Evolutionary conservation across 2,797 vertebrate genomes (phyloP).

Genomic region (Parambassis ranga): DNA sequence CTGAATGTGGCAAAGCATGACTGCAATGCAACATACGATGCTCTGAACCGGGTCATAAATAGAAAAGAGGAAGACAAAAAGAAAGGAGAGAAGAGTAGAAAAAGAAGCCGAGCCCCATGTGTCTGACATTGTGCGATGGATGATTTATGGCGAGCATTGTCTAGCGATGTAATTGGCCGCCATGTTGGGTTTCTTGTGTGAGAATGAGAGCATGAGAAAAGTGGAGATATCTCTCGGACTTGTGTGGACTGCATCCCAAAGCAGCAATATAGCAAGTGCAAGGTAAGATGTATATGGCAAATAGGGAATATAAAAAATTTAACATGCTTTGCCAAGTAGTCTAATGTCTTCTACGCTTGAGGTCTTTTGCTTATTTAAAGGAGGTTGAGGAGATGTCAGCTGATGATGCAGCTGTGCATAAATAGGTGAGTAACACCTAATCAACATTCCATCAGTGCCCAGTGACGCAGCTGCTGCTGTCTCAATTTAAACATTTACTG

Average conservation of each 20-base stretch:
- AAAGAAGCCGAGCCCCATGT: constrained; percentile 55
- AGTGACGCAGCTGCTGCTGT: not conserved
- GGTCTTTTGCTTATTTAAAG: not conserved
- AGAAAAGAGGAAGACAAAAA: constrained; percentile 46
- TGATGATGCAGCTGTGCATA: constrained; percentile 13
- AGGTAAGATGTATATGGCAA: too few relatives aligned
- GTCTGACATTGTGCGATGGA: constrained; percentile 72
- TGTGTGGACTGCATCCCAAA: constrained; percentile 37
- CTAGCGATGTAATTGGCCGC: constrained; percentile 74
- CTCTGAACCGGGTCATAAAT: constrained; percentile 33
- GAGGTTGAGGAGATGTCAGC: not conserved
- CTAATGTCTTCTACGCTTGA: not conserved
- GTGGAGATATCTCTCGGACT: constrained; percentile 41
- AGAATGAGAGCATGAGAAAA: constrained; percentile 47
- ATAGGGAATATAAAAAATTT: too few relatives aligned
- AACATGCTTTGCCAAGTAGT: not conserved
- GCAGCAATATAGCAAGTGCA: constrained; percentile 18
- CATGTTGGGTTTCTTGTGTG: constrained; percentile 65
- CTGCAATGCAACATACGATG: constrained; percentile 26
- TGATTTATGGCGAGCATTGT: constrained; percentile 77
- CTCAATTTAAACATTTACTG: constrained; percentile 23
- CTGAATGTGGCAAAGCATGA: constrained; percentile 37
- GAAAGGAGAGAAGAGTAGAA: constrained; percentile 21
- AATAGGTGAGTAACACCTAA: constrained; percentile 42
- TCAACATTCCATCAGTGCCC: constrained; percentile 25